Evolutionary conservation across 2,797 vertebrate genomes (phyloP).

Genomic region (Melanotaenia trifasciata): DNA sequence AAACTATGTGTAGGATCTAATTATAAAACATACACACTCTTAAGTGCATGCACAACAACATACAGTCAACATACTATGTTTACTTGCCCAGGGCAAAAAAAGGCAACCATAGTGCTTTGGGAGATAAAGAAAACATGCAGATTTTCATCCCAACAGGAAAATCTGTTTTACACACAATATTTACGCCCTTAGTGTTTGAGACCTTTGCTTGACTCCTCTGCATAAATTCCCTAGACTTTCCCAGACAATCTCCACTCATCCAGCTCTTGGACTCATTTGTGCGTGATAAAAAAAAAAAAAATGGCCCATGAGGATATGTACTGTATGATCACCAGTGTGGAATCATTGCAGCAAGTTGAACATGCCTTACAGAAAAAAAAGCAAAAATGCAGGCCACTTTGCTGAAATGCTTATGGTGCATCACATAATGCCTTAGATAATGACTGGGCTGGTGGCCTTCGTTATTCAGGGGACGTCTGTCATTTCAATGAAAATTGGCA

Average conservation of each 20-base stretch:
- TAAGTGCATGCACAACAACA: constrained; percentile 31
- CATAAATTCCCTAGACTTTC: constrained; percentile 14
- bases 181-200: constrained; percentile 23
- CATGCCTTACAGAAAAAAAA: constrained; percentile 22
- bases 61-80: constrained; percentile 16
- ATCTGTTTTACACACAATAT: constrained; percentile 25
- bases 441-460: constrained; percentile 50
- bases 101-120: constrained; percentile 11
- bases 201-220: constrained; percentile 18
- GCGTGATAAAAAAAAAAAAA: constrained; percentile 12
- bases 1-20: constrained; percentile 32
- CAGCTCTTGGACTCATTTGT: constrained; percentile 5
- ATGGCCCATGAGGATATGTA: neutral
- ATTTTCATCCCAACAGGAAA: constrained; percentile 48
- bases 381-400: constrained; percentile 28
- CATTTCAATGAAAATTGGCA: constrained; percentile 74
- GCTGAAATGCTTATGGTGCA: constrained; percentile 65
- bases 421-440: constrained; percentile 65
- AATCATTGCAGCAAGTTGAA: constrained; percentile 44
- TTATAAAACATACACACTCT: constrained; percentile 16
- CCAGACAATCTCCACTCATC: constrained; percentile 2
- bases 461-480: constrained; percentile 70
- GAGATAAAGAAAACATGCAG: constrained; percentile 11
- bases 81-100: constrained; percentile 30
- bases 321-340: neutral